Conservation (phyloP, 1,140 invertebrate genomes). For the Halyomorpha halys region DNA sequence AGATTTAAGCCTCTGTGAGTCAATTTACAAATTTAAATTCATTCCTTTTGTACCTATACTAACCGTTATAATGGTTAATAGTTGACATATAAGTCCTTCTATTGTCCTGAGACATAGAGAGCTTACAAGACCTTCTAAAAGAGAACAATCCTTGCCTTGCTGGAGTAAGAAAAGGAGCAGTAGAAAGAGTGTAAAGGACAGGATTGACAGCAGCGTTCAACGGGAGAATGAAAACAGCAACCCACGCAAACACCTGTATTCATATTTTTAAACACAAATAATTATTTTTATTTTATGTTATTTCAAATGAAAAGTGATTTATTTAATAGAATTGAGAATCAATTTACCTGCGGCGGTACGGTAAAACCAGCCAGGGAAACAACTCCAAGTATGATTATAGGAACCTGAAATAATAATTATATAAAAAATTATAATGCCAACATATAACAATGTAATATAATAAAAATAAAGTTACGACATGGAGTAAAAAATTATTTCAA, state of each 20-base stretch:
- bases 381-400: slow-evolving; percentile 43
- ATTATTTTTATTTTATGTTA: background rate
- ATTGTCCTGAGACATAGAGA: slow-evolving; percentile 22
- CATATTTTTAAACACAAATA: background rate
- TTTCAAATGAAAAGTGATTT: background rate
- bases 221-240: slow-evolving; percentile 47
- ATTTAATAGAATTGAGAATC: background rate
- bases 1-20: background rate
- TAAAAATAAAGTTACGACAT: background rate
- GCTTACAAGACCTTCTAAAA: slow-evolving; percentile 25
- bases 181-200: slow-evolving; percentile 45
- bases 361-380: slow-evolving; percentile 39
- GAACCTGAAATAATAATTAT: slow-evolving; percentile 29
- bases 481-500: background rate
- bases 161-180: slow-evolving; percentile 34
- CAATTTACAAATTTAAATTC: background rate
- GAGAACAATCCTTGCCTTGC: slow-evolving; percentile 24
- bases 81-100: slow-evolving; percentile 18
- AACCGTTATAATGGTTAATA: slow-evolving; percentile 9
- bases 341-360: slow-evolving; percentile 39
- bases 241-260: slow-evolving; percentile 42
- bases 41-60: background rate
- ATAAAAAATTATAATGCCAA: background rate
- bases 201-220: slow-evolving; percentile 48
- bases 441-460: background rate